A percentile compares a stretch with the other conserved stretches of the same genome.
phyloP scores from a whole-genome alignment of 2,797 vertebrate species.

The Valencia hispanica region DNA sequence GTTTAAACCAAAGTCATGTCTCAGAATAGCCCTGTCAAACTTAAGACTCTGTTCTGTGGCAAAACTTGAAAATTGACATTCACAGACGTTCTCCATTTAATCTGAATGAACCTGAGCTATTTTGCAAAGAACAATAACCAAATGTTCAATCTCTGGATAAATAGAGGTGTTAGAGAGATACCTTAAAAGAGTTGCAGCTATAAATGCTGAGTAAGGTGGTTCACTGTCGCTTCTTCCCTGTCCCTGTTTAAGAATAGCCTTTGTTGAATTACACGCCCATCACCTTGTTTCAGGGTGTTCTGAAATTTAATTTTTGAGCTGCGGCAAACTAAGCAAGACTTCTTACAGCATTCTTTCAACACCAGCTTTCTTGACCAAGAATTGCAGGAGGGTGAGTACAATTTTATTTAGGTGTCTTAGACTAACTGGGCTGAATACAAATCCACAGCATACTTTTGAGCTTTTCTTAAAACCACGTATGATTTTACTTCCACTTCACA shows the following conservation, averaged over 20 bases:
- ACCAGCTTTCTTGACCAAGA: neutral
- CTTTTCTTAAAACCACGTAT: too few species aligned
- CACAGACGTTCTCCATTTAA: neutral
- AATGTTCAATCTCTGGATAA: neutral
- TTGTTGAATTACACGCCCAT: neutral
- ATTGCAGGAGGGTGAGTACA: neutral
- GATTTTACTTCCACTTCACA: neutral
- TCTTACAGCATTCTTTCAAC: too few species aligned
- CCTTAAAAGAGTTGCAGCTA: neutral
- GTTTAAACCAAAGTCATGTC: neutral
- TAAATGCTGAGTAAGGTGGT: too few species aligned
- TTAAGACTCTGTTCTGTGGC: neutral
- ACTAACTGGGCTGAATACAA: neutral
- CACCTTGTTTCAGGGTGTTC: neutral
- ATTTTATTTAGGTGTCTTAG: neutral
- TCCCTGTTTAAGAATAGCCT: neutral
- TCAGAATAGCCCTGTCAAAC: neutral
- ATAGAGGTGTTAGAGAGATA: neutral
- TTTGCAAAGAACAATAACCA: neutral
- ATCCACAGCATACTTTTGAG: neutral
- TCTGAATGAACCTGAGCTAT: neutral
- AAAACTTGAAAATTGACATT: neutral
- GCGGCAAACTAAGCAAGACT: neutral
- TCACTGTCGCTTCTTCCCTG: neutral
- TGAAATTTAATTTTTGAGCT: neutral